These are phyloP conservation scores for Prochilodus magdalenae DNA, from an alignment of 2,113 vertebrate species.

Conservation along the genomic window DNA sequence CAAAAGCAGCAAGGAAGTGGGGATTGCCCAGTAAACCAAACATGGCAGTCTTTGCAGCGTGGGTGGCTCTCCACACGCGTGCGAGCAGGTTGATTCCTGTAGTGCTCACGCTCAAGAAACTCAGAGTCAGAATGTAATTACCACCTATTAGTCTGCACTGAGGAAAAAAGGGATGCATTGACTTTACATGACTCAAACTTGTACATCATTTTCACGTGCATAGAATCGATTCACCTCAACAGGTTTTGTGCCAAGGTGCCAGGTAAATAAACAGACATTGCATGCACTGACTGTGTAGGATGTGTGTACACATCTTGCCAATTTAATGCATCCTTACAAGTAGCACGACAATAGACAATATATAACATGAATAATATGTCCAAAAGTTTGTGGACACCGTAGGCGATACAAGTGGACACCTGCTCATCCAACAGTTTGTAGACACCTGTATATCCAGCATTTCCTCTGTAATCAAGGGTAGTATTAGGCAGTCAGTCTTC, in stretches of 20 bases:
- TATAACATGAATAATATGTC: too few species aligned
- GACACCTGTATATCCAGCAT: too few species aligned
- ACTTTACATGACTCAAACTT: neutral
- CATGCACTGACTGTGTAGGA: too few species aligned
- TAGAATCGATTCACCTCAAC: neutral
- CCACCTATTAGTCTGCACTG: neutral
- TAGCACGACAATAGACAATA: too few species aligned
- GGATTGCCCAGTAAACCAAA: constrained; percentile 33
- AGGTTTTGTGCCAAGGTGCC: neutral
- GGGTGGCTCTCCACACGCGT: constrained; percentile 47
- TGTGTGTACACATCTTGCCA: too few species aligned
- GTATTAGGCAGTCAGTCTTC: too few species aligned
- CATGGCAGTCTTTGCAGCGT: constrained; percentile 40
- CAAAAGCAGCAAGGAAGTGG: constrained; percentile 15
- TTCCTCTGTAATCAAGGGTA: too few species aligned
- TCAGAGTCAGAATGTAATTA: neutral
- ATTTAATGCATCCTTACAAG: too few species aligned
- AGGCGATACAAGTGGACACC: too few species aligned
- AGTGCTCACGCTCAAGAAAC: neutral
- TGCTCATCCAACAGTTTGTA: too few species aligned
- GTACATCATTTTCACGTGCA: neutral
- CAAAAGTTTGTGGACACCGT: too few species aligned
- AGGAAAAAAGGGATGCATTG: neutral
- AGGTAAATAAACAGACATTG: neutral
- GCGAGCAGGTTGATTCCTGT: constrained; percentile 20